Evolutionary conservation across 1,140 invertebrate genomes (phyloP).

Genomic region (Anastrepha ludens): DNA sequence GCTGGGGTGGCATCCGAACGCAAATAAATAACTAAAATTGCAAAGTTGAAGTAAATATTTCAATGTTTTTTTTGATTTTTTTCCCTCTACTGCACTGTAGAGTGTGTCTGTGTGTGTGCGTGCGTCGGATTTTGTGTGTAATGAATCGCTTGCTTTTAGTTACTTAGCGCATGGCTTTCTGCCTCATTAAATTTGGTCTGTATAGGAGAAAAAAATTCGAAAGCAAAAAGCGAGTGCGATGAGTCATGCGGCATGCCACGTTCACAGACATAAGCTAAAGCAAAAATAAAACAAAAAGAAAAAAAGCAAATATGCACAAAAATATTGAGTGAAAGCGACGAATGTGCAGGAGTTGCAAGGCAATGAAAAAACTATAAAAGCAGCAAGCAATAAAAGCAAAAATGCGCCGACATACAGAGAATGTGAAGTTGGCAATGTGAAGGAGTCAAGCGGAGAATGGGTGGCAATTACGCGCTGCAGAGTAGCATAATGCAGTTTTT

Average conservation of each 20-base stretch:
- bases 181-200: conserved; percentile 35
- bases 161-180: conserved; percentile 39
- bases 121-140: not conserved
- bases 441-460: not conserved
- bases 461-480: conserved; percentile 8
- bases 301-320: too few relatives aligned
- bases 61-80: not conserved
- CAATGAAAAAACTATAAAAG: conserved; percentile 13
- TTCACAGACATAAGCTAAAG: not conserved
- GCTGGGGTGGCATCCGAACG: not conserved
- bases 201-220: not conserved
- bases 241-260: conserved; percentile 8
- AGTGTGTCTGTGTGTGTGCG: not conserved
- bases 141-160: not conserved
- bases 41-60: conserved; percentile 41
- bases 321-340: too few relatives aligned
- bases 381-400: not conserved
- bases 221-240: conserved; percentile 21
- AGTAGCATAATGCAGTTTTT: not conserved
- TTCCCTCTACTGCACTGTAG: not conserved
- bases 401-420: not conserved
- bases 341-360: not conserved
- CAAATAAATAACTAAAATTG: conserved; percentile 44
- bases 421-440: not conserved
- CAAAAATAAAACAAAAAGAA: too few relatives aligned